Conservation (phyloP, 2,888 invertebrate genomes). For the Sarcophaga carnaria region DNA sequence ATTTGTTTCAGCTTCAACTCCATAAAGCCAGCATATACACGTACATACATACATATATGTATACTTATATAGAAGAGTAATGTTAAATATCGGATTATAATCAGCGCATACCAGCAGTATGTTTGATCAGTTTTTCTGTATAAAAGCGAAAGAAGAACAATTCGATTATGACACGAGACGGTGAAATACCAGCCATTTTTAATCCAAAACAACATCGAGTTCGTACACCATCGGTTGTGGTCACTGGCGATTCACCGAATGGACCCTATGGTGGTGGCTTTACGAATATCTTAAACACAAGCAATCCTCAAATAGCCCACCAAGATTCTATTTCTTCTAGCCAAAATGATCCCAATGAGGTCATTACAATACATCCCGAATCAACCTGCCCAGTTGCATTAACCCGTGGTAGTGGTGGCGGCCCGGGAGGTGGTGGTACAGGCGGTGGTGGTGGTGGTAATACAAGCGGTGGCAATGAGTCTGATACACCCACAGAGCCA, state of each 20-base stretch:
- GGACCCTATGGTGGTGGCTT: slow-evolving; percentile 82
- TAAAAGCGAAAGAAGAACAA: slow-evolving; percentile 68
- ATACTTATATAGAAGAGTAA: slow-evolving; percentile 4
- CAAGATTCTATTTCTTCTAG: slow-evolving; percentile 84
- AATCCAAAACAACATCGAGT: slow-evolving; percentile 86
- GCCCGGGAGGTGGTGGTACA: slow-evolving; percentile 69
- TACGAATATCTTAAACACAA: slow-evolving; percentile 82
- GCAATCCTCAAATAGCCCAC: slow-evolving; percentile 83
- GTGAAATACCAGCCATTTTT: slow-evolving; percentile 91
- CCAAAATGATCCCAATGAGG: slow-evolving; percentile 84
- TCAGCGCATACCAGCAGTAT: slow-evolving; percentile 29
- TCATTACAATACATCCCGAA: slow-evolving; percentile 78
- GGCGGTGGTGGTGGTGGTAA: slow-evolving; percentile 67
- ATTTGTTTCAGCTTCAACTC: slow-evolving; percentile 25
- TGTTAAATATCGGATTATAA: slow-evolving; percentile 25
- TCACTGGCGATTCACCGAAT: slow-evolving; percentile 85
- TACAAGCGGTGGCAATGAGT: slow-evolving; percentile 75
- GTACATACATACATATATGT: no score
- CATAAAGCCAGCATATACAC: not conserved
- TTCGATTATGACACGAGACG: slow-evolving; percentile 86
- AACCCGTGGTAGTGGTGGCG: slow-evolving; percentile 66
- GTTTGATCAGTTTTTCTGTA: not conserved
- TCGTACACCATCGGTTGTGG: slow-evolving; percentile 87
- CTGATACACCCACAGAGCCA: slow-evolving; percentile 75
- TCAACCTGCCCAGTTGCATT: slow-evolving; percentile 58